These are phyloP conservation scores for Coelopa pilipes DNA, from an alignment of 2,888 invertebrate species.

Conservation along the genomic window DNA sequence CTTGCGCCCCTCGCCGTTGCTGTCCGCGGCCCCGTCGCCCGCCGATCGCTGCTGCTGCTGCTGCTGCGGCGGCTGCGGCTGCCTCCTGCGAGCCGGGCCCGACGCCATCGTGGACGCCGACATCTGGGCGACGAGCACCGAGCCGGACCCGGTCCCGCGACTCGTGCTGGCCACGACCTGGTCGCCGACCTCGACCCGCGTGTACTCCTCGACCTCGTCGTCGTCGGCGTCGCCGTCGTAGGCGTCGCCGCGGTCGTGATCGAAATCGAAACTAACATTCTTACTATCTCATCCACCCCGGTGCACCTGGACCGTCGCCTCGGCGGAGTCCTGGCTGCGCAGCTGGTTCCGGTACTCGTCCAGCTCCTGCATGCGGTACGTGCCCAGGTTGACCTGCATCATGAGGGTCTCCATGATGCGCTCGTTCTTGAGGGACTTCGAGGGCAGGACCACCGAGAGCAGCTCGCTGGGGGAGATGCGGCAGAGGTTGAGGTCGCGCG, in stretches of 20 bases:
- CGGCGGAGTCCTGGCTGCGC: conserved; percentile 88
- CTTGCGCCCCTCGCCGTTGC: conserved; percentile 43
- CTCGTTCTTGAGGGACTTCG: conserved; percentile 93
- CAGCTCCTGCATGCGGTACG: conserved; percentile 90
- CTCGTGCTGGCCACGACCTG: conserved; percentile 56
- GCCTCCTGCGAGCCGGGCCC: too few relatives aligned
- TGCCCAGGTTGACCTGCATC: conserved; percentile 93
- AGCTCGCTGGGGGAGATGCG: conserved; percentile 93
- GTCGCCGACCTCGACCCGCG: conserved; percentile 57
- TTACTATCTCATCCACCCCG: conserved; percentile 67
- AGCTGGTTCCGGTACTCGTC: conserved; percentile 88
- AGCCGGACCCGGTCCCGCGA: conserved; percentile 46
- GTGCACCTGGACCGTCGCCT: conserved; percentile 72
- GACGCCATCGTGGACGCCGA: neutral
- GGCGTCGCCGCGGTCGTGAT: conserved; percentile 52
- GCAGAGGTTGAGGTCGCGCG: conserved; percentile 87
- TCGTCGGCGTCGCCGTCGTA: conserved; percentile 52
- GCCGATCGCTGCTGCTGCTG: conserved; percentile 59
- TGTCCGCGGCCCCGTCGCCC: conserved; percentile 60
- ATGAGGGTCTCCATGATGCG: conserved; percentile 90
- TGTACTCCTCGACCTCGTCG: conserved; percentile 61
- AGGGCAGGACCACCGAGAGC: conserved; percentile 91
- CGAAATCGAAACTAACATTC: conserved; percentile 67
- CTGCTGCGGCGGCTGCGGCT: conserved; percentile 62
- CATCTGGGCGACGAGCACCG: neutral